Evolutionary conservation across 2,888 invertebrate species (phyloP).

Genomic region (Lasius fuliginosus): DNA sequence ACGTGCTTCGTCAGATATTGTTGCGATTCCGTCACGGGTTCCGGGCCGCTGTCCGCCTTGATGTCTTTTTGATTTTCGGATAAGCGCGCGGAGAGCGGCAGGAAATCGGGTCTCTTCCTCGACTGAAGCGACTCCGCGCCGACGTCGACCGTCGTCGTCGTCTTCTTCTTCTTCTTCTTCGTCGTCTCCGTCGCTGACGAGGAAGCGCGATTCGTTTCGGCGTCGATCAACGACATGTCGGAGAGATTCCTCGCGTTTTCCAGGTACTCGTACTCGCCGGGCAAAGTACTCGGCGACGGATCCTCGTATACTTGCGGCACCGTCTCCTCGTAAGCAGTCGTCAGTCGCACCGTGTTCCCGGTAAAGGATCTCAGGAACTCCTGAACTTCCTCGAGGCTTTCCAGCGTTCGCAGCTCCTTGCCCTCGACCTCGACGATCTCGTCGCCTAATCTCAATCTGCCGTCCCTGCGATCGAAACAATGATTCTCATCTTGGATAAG

Average conservation of each 20-base stretch:
- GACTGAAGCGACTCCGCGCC: conserved; percentile 52
- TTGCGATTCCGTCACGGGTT: conserved; percentile 76
- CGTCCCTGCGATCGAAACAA: conserved; percentile 89
- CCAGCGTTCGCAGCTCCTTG: conserved; percentile 91
- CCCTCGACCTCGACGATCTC: conserved; percentile 97
- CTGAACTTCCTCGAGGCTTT: conserved; percentile 83
- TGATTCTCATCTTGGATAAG: background rate
- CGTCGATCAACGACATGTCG: conserved; percentile 78
- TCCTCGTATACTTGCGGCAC: conserved; percentile 82
- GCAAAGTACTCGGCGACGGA: conserved; percentile 64
- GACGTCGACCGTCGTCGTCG: conserved; percentile 9
- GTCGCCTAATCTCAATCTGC: conserved; percentile 93
- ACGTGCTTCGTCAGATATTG: conserved; percentile 81
- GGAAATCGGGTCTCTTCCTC: conserved; percentile 81
- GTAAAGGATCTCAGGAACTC: conserved; percentile 83
- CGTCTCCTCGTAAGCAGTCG: conserved; percentile 84
- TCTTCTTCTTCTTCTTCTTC: background rate
- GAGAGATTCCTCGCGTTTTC: conserved; percentile 81
- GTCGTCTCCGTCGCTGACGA: conserved; percentile 55
- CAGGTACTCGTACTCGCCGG: conserved; percentile 79
- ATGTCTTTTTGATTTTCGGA: conserved; percentile 75
- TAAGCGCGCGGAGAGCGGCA: conserved; percentile 75
- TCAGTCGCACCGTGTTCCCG: conserved; percentile 80
- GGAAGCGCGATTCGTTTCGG: conserved; percentile 63
- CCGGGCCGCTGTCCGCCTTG: conserved; percentile 66